Evolutionary conservation across 2,797 vertebrate species (phyloP).

Genomic region (Chelon labrosus): DNA sequence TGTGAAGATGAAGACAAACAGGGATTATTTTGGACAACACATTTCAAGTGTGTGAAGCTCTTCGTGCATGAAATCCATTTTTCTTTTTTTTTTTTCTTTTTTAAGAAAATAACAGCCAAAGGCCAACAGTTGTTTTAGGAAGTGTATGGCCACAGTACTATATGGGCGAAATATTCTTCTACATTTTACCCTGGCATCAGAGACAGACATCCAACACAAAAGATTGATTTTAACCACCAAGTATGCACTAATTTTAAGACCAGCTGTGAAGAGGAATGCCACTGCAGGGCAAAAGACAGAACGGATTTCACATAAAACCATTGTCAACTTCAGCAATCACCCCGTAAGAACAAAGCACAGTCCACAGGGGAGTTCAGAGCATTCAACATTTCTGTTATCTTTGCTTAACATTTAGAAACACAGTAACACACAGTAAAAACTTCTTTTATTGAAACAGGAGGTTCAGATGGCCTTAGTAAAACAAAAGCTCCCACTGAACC

Average conservation of each 20-base stretch:
- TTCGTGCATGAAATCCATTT: constrained; percentile 59
- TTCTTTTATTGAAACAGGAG: not conserved
- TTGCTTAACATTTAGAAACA: not conserved
- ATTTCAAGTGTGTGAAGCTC: constrained; percentile 38
- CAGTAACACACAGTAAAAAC: not conserved
- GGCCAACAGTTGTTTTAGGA: constrained; percentile 46
- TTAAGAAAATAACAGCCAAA: constrained; percentile 47
- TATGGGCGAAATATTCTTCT: constrained; percentile 7
- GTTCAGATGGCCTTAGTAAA: not conserved
- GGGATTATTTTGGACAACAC: constrained; percentile 48
- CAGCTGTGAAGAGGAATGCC: not conserved
- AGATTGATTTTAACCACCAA: constrained; percentile 14
- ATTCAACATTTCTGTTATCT: not conserved
- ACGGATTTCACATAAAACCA: not conserved
- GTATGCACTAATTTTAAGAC: not conserved
- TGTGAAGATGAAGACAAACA: constrained; percentile 32
- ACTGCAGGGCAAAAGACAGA: not conserved
- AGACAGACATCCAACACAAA: not conserved
- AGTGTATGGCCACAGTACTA: constrained; percentile 1
- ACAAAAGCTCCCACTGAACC: not conserved
- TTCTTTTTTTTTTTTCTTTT: constrained; percentile 3
- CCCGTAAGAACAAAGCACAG: not conserved
- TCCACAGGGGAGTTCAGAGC: not conserved
- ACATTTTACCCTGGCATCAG: not conserved
- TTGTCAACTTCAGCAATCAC: not conserved